phyloP scores from a whole-genome alignment of 2,888 invertebrate genomes.

The Pyrrhia umbra region DNA sequence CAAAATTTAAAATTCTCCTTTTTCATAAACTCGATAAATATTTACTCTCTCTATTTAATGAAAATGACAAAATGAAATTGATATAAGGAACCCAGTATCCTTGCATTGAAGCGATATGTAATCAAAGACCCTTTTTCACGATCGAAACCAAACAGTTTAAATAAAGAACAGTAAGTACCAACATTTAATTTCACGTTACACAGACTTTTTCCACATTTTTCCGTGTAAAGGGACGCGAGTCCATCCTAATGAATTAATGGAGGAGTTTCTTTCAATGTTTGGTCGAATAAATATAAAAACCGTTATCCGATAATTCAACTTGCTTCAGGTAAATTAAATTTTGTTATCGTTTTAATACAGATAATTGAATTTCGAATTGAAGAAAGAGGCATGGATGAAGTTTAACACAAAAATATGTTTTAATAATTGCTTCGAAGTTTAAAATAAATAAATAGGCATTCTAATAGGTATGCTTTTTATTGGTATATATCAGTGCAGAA shows the following conservation, averaged over 20 bases:
- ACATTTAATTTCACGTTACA: constrained; percentile 18
- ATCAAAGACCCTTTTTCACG: background rate
- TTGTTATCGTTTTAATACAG: background rate
- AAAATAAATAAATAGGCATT: too few species aligned
- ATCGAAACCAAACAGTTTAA: constrained; percentile 2
- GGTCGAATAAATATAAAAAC: constrained; percentile 9
- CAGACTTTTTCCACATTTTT: constrained; percentile 3
- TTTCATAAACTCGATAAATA: too few species aligned
- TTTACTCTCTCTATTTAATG: too few species aligned
- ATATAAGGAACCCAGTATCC: too few species aligned
- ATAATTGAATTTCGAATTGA: background rate
- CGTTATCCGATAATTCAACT: constrained; percentile 20
- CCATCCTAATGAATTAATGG: constrained; percentile 15
- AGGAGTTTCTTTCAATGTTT: constrained; percentile 16
- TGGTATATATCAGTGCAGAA: background rate
- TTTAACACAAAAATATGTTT: too few species aligned
- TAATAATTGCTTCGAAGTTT: too few species aligned
- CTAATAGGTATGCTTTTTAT: background rate
- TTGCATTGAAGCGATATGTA: background rate
- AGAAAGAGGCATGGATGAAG: background rate
- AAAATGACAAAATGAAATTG: too few species aligned
- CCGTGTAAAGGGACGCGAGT: background rate
- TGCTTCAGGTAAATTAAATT: constrained; percentile 30
- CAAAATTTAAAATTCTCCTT: too few species aligned
- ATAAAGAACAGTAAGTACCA: background rate